Base-by-base conservation (phyloP, 1,140 invertebrate genomes). In the Meloidogyne floridensis region DNA sequence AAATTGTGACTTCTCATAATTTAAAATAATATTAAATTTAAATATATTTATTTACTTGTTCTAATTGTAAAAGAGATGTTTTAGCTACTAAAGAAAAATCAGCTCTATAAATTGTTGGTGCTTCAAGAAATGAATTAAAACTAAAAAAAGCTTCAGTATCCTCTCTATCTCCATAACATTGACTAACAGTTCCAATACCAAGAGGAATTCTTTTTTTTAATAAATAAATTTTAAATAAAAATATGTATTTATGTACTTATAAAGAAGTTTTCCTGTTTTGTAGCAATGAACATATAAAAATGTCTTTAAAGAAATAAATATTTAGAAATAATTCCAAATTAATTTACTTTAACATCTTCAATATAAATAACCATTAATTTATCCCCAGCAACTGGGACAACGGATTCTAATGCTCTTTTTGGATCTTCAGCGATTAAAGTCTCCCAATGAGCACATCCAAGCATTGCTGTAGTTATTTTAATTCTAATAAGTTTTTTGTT, bases 71-170 rank as follows among this genome's bases (percentile, higher is more conserved):
- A 54, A 69, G 54, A 15, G 54, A 69, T 94, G 93, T 77, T 92
- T 91, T 47, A 93, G 91, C 2, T 93, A 91, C 91, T 77, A 93
- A 92, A n/a, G 92, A 92, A 82, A 98, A 93, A 91, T 97, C 94
- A 84, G 94, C 94, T 72, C 93, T 93, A 90, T 96, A 98, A 88
- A 98, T 96, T 79, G 94, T 93, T n/a, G 94, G 94, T 32, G 97
- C 96, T 72, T 94, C 95, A 20, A 98, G 92, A 91, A 98, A 98
- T 0, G 96, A 98, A 72, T 94, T 94, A 90, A 98, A 97, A 85
- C 94, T 93, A 90, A 95, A 98, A 91, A 98, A 98, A 82, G 97
- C 94, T 92, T 98, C 95, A 0, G 92, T 93, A 85, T 95, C 93
- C 84, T 95, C 93, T 87, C 94, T 94, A 87, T 95, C 93, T 7